Evolutionary conservation across 2,113 vertebrate genomes (phyloP).

Genomic region (Carlito syrichta): DNA sequence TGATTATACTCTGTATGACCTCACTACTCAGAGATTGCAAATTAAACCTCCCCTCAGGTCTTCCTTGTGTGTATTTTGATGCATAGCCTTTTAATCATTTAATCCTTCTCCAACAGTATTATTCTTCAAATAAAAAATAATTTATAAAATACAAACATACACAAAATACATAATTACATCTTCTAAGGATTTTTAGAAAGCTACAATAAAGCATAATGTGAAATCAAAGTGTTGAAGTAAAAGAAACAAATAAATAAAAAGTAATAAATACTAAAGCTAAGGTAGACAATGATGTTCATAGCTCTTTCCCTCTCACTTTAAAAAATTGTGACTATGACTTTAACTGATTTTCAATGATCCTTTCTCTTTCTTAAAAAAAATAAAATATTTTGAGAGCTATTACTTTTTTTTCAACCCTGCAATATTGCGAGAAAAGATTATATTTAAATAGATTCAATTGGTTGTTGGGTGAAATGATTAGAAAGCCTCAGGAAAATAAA

Average conservation of each 20-base stretch:
- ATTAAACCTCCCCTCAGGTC: background rate
- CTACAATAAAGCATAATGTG: background rate
- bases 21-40: background rate
- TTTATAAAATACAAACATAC: background rate
- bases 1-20: background rate
- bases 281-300: background rate
- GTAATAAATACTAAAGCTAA: background rate
- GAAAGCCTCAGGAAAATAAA: constrained; percentile 37
- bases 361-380: background rate
- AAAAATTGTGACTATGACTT: background rate
- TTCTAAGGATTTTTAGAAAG: background rate
- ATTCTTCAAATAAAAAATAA: background rate
- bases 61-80: background rate
- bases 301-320: background rate
- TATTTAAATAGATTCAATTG: constrained; percentile 44
- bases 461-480: constrained; percentile 50
- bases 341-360: background rate
- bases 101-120: background rate
- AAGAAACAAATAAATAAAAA: background rate
- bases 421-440: background rate
- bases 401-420: background rate
- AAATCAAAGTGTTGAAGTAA: background rate
- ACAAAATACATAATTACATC: background rate
- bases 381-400: background rate
- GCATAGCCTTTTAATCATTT: background rate